Conservation (phyloP, 2,888 invertebrate genomes). For the Chelonus formosanus region DNA sequence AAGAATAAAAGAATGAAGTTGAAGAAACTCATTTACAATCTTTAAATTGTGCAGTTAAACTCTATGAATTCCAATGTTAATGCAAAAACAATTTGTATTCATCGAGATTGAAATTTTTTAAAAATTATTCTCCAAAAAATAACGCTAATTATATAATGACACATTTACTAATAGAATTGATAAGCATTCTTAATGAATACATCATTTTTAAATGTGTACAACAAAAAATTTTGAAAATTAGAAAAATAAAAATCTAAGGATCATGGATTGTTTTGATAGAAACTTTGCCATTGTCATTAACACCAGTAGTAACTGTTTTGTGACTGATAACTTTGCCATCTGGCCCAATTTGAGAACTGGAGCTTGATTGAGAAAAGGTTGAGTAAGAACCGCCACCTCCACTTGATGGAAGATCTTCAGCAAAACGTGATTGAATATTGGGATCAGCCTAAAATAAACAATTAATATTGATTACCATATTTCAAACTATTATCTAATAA, state of each 20-base stretch:
- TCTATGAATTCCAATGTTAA: no score
- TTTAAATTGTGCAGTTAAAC: no score
- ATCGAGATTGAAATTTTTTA: no score
- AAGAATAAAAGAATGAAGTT: no score
- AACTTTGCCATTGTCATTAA: constrained; percentile 80
- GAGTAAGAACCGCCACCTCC: constrained; percentile 64
- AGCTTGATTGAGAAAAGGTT: constrained; percentile 70
- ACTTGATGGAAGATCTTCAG: constrained; percentile 48
- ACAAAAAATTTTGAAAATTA: not conserved
- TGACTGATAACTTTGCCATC: constrained; percentile 70
- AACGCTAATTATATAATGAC: not conserved
- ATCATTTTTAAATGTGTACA: not conserved
- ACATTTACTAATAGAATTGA: not conserved
- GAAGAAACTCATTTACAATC: no score
- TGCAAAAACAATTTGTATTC: no score
- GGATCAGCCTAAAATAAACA: constrained; percentile 45
- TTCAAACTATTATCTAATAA: not conserved
- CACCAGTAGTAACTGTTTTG: constrained; percentile 72
- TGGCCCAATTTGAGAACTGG: constrained; percentile 67
- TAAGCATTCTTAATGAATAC: not conserved
- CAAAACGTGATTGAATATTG: constrained; percentile 56
- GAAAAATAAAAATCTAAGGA: constrained; percentile 47
- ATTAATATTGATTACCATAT: not conserved
- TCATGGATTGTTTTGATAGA: constrained; percentile 70
- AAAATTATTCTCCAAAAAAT: not conserved